Evolutionary conservation across 2,113 vertebrate genomes (phyloP).

Genomic region (Hemiprocne comata): DNA sequence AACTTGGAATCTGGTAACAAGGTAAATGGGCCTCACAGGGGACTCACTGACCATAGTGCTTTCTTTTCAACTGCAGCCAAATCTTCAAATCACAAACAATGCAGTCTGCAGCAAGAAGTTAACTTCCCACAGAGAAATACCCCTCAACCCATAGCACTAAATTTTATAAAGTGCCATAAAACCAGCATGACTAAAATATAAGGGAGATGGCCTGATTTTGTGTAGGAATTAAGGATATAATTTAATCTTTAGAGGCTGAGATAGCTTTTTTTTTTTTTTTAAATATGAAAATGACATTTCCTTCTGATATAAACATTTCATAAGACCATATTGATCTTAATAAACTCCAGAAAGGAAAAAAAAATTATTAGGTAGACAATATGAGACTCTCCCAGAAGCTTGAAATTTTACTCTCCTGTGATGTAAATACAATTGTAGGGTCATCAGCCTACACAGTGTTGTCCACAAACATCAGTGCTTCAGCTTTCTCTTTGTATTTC

Average conservation of each 20-base stretch:
- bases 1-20: background rate
- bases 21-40: background rate
- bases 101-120: background rate
- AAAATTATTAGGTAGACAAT: background rate
- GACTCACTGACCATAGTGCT: background rate
- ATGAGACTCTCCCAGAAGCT: background rate
- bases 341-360: background rate
- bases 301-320: background rate
- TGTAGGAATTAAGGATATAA: background rate
- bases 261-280: background rate
- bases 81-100: background rate
- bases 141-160: background rate
- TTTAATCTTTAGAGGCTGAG: background rate
- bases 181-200: background rate
- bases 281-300: background rate
- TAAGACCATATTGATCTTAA: background rate
- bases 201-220: background rate
- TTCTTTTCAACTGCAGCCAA: background rate
- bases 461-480: background rate
- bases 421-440: background rate
- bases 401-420: background rate
- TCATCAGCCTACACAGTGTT: background rate
- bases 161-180: background rate
- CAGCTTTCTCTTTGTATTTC: background rate
- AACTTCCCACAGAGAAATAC: background rate